Conservation (phyloP, 2,888 invertebrate species). For the Cyclophora albipunctata region DNA sequence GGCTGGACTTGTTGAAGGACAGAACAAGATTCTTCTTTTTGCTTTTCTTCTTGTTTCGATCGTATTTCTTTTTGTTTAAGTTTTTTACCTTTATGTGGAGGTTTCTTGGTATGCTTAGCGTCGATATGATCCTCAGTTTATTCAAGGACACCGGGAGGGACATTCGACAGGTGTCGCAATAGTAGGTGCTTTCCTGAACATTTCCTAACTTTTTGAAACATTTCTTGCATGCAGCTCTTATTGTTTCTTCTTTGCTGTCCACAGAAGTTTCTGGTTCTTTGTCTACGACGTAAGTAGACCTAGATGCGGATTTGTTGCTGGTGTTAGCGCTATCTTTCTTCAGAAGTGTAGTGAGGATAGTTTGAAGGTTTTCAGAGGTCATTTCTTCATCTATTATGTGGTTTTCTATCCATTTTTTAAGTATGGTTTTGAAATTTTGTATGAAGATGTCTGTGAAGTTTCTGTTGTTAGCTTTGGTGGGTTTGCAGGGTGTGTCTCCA, state of each 20-base stretch:
- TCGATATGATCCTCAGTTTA: conserved; percentile 45
- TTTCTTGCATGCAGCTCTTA: conserved; percentile 18
- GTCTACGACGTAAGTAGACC: conserved; percentile 41
- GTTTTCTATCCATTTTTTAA: conserved; percentile 45
- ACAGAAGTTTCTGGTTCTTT: conserved; percentile 23
- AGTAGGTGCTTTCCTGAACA: background rate
- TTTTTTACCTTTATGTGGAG: conserved; percentile 21
- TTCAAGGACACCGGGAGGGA: conserved; percentile 38
- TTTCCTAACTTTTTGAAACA: conserved; percentile 19
- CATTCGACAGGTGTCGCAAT: conserved; percentile 19
- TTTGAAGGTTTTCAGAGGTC: conserved; percentile 38
- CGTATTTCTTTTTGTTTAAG: conserved; percentile 12
- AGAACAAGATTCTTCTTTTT: conserved; percentile 27
- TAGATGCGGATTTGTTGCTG: conserved; percentile 33
- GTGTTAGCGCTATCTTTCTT: conserved; percentile 16
- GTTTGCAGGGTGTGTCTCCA: conserved; percentile 35
- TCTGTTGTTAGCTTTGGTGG: no score
- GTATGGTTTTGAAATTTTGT: conserved; percentile 44
- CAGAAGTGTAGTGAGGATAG: conserved; percentile 29
- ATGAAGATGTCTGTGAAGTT: conserved; percentile 37
- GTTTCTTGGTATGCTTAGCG: conserved; percentile 53
- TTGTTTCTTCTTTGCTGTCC: conserved; percentile 28
- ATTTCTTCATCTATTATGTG: conserved; percentile 38
- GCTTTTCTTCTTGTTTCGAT: conserved; percentile 21
- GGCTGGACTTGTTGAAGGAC: conserved; percentile 23